These are phyloP conservation scores for Sturmia bella DNA, from an alignment of 2,888 invertebrate species.

Conservation along the genomic window DNA sequence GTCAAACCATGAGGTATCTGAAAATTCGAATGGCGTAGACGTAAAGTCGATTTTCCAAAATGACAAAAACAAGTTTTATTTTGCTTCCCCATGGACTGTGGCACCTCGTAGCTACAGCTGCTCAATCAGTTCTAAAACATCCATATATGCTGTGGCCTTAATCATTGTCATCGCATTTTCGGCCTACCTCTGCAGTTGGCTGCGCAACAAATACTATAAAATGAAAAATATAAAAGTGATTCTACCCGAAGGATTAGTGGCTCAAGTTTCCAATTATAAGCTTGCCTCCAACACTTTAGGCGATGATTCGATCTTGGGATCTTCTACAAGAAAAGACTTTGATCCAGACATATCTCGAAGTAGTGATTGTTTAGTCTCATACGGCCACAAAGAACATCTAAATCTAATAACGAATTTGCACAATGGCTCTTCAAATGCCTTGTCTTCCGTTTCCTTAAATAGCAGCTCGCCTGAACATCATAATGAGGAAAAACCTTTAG, in stretches of 20 bases:
- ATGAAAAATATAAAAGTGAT: constrained; percentile 76
- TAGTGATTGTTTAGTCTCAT: constrained; percentile 69
- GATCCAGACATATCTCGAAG: constrained; percentile 68
- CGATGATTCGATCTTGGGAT: constrained; percentile 67
- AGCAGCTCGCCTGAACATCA: constrained; percentile 45
- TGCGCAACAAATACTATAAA: constrained; percentile 73
- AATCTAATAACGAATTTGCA: constrained; percentile 68
- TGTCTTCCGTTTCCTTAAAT: constrained; percentile 49
- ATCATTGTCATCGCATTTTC: constrained; percentile 63
- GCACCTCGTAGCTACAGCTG: constrained; percentile 41
- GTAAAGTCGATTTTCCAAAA: constrained; percentile 5
- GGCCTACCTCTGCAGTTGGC: constrained; percentile 64
- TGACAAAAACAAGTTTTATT: constrained; percentile 51
- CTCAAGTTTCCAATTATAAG: constrained; percentile 71
- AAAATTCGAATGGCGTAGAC: constrained; percentile 15
- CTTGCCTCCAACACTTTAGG: constrained; percentile 40
- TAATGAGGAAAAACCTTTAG: constrained; percentile 42
- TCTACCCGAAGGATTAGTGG: constrained; percentile 75
- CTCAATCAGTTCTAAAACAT: constrained; percentile 36
- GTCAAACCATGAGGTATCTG: neutral
- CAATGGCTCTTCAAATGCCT: constrained; percentile 50
- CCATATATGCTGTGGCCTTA: constrained; percentile 61
- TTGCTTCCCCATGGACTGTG: constrained; percentile 66
- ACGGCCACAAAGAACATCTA: constrained; percentile 70
- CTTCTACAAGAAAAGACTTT: constrained; percentile 62